A percentile compares a stretch with the other conserved stretches of the same genome.
Evolutionary conservation across 1,140 invertebrate genomes (phyloP).

Genomic region (Pseudomyrmex concolor): DNA sequence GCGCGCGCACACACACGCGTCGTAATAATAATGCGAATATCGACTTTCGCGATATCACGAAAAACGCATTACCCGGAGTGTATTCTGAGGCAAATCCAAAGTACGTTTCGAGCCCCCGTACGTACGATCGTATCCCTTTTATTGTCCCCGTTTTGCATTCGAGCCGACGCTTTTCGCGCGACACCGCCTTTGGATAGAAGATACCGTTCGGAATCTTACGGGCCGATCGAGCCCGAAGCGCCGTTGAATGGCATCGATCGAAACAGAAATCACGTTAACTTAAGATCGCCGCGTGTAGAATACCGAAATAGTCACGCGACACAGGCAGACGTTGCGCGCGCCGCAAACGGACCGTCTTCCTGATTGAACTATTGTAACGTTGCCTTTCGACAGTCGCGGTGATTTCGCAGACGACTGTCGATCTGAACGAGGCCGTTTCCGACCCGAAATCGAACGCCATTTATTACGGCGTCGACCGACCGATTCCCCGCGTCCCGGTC

Average conservation of each 20-base stretch:
- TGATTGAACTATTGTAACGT: slow-evolving; percentile 82
- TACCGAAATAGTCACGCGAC: slow-evolving; percentile 65
- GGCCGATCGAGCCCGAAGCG: slow-evolving; percentile 46
- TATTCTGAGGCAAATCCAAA: slow-evolving; percentile 23
- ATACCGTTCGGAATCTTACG: slow-evolving; percentile 56
- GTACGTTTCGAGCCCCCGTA: background rate
- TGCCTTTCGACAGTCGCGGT: slow-evolving; percentile 10
- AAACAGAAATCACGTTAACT: slow-evolving; percentile 78
- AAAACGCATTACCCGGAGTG: slow-evolving; percentile 25
- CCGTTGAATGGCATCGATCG: slow-evolving; percentile 69
- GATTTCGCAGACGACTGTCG: slow-evolving; percentile 52
- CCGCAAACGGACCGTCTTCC: slow-evolving; percentile 50
- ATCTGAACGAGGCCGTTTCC: slow-evolving; percentile 19
- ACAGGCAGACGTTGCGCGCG: background rate
- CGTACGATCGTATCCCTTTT: slow-evolving; percentile 19
- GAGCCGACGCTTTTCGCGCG: slow-evolving; percentile 19
- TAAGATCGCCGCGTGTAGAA: slow-evolving; percentile 66
- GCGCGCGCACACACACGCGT: background rate
- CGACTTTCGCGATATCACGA: slow-evolving; percentile 31
- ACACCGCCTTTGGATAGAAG: background rate
- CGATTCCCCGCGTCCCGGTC: background rate
- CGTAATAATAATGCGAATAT: slow-evolving; percentile 43
- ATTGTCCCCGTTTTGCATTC: slow-evolving; percentile 51
- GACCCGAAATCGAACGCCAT: slow-evolving; percentile 32
- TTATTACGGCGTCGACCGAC: slow-evolving; percentile 21